Evolutionary conservation across 2,113 vertebrate species (phyloP).

Genomic region (Silurus meridionalis): DNA sequence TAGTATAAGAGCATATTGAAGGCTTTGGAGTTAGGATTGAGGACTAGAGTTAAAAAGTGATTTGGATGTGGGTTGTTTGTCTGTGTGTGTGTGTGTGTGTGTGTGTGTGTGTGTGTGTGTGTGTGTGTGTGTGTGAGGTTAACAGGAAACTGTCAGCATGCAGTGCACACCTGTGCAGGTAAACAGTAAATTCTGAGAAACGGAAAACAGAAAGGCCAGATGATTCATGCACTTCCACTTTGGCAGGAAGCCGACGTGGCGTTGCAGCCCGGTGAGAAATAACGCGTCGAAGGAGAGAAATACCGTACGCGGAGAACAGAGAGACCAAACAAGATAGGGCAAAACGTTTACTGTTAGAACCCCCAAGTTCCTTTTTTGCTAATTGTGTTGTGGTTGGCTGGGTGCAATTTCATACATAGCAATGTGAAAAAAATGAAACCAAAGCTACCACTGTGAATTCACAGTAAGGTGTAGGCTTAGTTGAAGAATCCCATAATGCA

Average conservation of each 20-base stretch:
- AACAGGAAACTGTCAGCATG: constrained; percentile 8
- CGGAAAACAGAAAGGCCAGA: background rate
- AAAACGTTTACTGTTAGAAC: background rate
- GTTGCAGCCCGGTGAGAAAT: background rate
- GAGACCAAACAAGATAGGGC: background rate
- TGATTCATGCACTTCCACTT: constrained; percentile 3
- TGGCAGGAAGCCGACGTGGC: background rate
- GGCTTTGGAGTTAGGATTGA: background rate
- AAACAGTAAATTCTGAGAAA: constrained; percentile 8
- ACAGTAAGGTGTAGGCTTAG: background rate
- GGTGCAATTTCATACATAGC: background rate
- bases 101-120: background rate
- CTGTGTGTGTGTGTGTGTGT: background rate
- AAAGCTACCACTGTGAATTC: background rate
- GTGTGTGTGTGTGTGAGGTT: background rate
- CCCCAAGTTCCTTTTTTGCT: constrained; percentile 5
- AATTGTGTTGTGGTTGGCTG: background rate
- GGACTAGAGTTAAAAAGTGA: background rate
- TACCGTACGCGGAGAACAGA: background rate
- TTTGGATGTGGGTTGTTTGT: background rate
- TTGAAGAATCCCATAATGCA: background rate
- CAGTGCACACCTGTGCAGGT: constrained; percentile 17
- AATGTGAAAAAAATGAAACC: background rate
- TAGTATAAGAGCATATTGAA: background rate
- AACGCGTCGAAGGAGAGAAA: background rate